phyloP scores from a whole-genome alignment of 1,140 invertebrate genomes.

The Nephila pilipes region DNA sequence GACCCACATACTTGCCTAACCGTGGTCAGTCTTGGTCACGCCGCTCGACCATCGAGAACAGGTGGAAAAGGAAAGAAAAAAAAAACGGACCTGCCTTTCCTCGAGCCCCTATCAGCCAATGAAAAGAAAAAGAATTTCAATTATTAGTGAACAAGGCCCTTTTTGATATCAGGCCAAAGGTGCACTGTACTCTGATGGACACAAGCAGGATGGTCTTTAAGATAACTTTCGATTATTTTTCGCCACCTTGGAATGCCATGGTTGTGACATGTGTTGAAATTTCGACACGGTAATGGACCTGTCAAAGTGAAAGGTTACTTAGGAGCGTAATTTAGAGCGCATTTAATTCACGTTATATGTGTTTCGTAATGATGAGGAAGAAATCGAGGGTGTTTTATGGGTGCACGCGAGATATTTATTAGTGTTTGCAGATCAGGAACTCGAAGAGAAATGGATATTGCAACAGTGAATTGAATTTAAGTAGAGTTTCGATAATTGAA shows the following conservation, averaged over 20 bases:
- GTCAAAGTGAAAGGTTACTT: not conserved
- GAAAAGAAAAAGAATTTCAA: not conserved
- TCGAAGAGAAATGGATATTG: not conserved
- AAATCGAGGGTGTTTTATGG: not conserved
- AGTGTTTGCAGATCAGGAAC: not conserved
- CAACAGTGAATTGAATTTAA: not conserved
- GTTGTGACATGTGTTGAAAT: slow-evolving; percentile 53
- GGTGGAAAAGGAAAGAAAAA: not conserved
- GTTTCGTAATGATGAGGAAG: not conserved
- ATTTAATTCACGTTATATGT: not conserved
- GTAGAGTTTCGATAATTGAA: not conserved
- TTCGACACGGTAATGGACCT: not conserved
- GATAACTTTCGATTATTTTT: slow-evolving; percentile 38
- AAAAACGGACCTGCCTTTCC: slow-evolving; percentile 18
- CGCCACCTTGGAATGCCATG: not conserved
- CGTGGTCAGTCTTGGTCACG: slow-evolving; percentile 58
- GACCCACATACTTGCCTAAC: slow-evolving; percentile 60
- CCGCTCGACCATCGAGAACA: slow-evolving; percentile 61
- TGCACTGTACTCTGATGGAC: slow-evolving; percentile 32
- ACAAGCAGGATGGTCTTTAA: too few species aligned
- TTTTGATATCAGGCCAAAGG: slow-evolving; percentile 33
- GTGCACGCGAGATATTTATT: not conserved
- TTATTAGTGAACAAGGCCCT: not conserved
- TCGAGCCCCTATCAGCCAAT: slow-evolving; percentile 37
- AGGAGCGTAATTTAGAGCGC: not conserved